Base-by-base conservation (phyloP, 1,140 invertebrate species). In the Caenorhabditis remanei region DNA sequence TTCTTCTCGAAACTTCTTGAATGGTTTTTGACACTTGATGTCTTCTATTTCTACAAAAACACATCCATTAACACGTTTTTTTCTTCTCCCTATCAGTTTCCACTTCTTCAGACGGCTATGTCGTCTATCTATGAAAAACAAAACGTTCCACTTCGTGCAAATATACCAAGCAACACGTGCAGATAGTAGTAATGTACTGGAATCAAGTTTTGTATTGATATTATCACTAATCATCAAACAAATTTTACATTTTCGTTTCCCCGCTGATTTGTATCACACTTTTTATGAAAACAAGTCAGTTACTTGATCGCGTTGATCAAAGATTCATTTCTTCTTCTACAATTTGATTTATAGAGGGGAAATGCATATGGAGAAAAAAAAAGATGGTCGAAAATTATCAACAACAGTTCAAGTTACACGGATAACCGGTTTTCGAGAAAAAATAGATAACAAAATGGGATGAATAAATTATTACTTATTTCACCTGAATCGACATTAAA, bases 211-310 rank as follows among this genome's bases (percentile, higher is more conserved):
- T n/a, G 9, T 48, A 46, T 79, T 24, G 4, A 40, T 46, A 71
- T 53, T 24, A 24, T 50, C 71, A 79, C 71, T 46, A 24, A 50
- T 7, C 46, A 71, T 71, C 67, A 46, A n/a, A 6, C 9, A 65
- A 40, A 65, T 8, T 32, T 41, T 41, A 11, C 21, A 14, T 21
- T 46, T 21, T 13, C n/a, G 19, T 21, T 46, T 41, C 6, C 40
- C 19, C 9, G 9, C 32, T 4, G 9, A 46, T 46, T 46, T 71
- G 14, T 19, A 4, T 53, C 50, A 53, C 41, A 19, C 19, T 46
- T 46, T n/a, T 50, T 79, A 79, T 48, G n/a, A 79, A 79, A 79
- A 79, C 71, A 79, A 79, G 71, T 79, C 43, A 46, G 21, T 71
- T 71, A 71, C 40, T 79, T 79, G 71, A 79, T 79, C 46, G 71